These are phyloP conservation scores for Cyprinodon tularosa DNA, from an alignment of 2,113 vertebrate species.

Conservation along the genomic window DNA sequence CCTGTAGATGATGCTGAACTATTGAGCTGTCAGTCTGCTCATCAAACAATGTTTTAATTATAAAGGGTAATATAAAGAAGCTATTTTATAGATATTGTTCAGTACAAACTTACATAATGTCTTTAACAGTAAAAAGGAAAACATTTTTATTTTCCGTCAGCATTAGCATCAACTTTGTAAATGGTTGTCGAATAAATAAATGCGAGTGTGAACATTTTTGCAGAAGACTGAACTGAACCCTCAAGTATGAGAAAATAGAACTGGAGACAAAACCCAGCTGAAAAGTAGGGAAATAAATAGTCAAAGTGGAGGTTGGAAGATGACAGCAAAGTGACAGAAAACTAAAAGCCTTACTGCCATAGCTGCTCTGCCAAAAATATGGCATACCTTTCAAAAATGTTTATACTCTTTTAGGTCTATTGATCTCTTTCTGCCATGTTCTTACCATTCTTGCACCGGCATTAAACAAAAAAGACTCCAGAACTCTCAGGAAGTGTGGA, in stretches of 20 bases:
- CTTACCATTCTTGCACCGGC: conserved; percentile 13
- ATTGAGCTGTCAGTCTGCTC: no score
- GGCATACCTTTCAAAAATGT: neutral
- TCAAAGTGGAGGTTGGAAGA: neutral
- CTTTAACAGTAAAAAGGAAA: no score
- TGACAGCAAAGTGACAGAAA: conserved; percentile 7
- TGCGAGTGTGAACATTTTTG: neutral
- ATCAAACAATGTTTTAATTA: no score
- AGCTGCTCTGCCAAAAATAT: conserved; percentile 10
- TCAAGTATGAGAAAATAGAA: neutral
- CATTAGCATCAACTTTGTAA: no score
- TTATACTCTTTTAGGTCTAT: conserved; percentile 9
- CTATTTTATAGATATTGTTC: no score
- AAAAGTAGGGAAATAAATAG: neutral
- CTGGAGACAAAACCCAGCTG: no score
- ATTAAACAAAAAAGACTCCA: conserved; percentile 2
- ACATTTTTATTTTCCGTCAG: no score
- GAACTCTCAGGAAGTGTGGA: neutral
- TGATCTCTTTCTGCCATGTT: conserved; percentile 29
- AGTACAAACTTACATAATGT: no score
- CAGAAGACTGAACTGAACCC: neutral
- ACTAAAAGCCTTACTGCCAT: conserved; percentile 3
- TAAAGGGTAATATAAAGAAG: no score
- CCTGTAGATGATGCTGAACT: no score
- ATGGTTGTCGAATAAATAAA: no score